These are phyloP conservation scores for Kuschelorhynchus macadamiae DNA, from an alignment of 2,888 invertebrate species.

Conservation along the genomic window DNA sequence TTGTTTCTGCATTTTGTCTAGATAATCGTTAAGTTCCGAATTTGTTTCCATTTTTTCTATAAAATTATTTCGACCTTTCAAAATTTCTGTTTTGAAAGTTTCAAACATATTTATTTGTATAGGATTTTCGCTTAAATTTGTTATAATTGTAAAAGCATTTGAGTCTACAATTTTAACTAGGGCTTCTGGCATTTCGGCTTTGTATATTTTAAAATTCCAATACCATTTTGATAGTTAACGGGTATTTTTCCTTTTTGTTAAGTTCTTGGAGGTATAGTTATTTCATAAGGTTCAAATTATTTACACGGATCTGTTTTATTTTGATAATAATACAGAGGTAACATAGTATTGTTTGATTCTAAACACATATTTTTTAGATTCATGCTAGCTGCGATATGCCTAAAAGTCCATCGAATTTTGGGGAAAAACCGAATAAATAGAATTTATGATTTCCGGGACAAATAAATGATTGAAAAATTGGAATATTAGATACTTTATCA, in stretches of 20 bases:
- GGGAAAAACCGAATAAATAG: conserved; percentile 23
- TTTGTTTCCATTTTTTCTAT: conserved; percentile 17
- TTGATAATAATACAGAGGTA: conserved; percentile 11
- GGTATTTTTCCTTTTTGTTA: conserved; percentile 22
- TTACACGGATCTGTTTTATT: background rate
- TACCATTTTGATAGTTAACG: too few relatives aligned
- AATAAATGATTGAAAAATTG: too few relatives aligned
- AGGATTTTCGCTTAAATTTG: conserved; percentile 3
- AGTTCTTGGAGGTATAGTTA: too few relatives aligned
- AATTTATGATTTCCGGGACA: conserved; percentile 24
- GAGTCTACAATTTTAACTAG: conserved; percentile 19
- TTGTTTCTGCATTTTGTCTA: too few relatives aligned
- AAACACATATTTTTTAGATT: conserved; percentile 11
- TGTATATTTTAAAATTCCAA: too few relatives aligned
- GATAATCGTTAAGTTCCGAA: too few relatives aligned
- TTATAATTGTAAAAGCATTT: conserved; percentile 4
- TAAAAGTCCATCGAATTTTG: conserved; percentile 31
- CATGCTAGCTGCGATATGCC: conserved; percentile 10
- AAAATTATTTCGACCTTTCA: background rate
- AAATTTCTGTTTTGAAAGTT: background rate
- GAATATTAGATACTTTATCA: conserved; percentile 9
- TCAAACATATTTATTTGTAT: background rate
- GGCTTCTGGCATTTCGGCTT: conserved; percentile 25
- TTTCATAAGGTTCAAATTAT: background rate
- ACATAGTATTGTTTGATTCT: conserved; percentile 3